These are phyloP conservation scores for Ruditapes philippinarum DNA, from an alignment of 1,140 invertebrate species.

Conservation along the genomic window DNA sequence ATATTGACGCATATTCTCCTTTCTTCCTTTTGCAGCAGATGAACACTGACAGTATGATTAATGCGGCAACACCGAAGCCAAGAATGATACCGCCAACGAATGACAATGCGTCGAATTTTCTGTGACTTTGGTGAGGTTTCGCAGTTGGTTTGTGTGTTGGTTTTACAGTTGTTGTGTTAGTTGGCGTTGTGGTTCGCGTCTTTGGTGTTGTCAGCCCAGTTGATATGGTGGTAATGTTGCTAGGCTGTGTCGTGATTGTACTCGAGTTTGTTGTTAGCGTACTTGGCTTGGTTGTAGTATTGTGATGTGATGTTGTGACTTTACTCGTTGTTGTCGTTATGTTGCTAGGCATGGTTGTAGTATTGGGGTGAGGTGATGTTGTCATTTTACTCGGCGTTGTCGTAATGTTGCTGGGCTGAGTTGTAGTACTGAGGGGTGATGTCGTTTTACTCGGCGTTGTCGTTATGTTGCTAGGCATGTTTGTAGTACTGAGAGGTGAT, in stretches of 20 bases:
- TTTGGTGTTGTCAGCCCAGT: not conserved
- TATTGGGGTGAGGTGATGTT: not conserved
- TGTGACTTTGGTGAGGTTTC: not conserved
- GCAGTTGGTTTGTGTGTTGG: not conserved
- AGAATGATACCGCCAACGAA: constrained; percentile 49
- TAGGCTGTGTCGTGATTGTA: not conserved
- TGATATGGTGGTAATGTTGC: not conserved
- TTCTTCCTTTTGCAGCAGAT: not conserved
- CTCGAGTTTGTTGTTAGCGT: not conserved
- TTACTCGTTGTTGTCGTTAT: not conserved
- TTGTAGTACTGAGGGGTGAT: not conserved
- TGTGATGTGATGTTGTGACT: not conserved
- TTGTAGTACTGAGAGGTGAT: not conserved
- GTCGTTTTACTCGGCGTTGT: not conserved
- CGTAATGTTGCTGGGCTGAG: not conserved
- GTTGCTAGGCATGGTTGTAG: not conserved
- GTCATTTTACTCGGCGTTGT: not conserved
- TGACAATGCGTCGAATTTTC: not conserved
- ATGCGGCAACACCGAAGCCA: constrained; percentile 10
- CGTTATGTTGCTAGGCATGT: not conserved
- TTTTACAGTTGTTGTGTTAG: not conserved
- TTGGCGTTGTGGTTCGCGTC: not conserved
- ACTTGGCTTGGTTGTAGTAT: not conserved
- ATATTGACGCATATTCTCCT: constrained; percentile 28
- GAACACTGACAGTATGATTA: not conserved